A percentile compares a stretch with the other conserved stretches of the same genome.
These are phyloP conservation scores for Sceliomorpha sp. DNA, from an alignment of 2,888 invertebrate genomes.

Conservation along the genomic window DNA sequence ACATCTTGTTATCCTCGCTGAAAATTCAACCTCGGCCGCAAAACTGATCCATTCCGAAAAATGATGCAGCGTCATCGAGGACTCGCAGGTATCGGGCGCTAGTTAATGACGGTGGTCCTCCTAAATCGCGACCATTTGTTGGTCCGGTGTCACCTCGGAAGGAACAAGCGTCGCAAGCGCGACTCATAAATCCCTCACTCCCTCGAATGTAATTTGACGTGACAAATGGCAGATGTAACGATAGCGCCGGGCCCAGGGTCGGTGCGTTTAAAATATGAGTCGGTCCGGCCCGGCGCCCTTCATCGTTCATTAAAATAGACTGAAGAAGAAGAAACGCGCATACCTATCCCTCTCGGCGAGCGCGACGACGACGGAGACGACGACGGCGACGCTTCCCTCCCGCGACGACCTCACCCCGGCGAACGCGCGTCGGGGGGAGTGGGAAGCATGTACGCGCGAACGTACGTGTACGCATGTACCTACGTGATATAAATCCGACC, in stretches of 20 bases:
- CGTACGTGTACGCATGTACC: conserved; percentile 55
- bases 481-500: conserved; percentile 55
- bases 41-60: conserved; percentile 21
- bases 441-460: conserved; percentile 51
- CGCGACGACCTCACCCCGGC: too few relatives aligned
- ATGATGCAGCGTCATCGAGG: conserved; percentile 22
- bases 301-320: conserved; percentile 70
- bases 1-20: too few relatives aligned
- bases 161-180: conserved; percentile 66
- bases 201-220: conserved; percentile 71
- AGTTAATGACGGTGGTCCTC: conserved; percentile 73
- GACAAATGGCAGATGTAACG: conserved; percentile 77
- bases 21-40: too few relatives aligned
- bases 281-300: conserved; percentile 60
- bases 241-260: conserved; percentile 61
- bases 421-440: conserved; percentile 27
- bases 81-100: conserved; percentile 53
- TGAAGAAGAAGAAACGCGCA: conserved; percentile 55
- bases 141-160: conserved; percentile 69
- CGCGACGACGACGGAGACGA: too few relatives aligned
- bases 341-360: conserved; percentile 52
- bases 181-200: conserved; percentile 72
- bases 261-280: conserved; percentile 65
- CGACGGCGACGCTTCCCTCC: too few relatives aligned
- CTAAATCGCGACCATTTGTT: conserved; percentile 75